Percentiles rank a stretch among this genome's conserved stretches.
phyloP scores from a whole-genome alignment of 1,140 invertebrate species.

The Metaphire vulgaris region DNA sequence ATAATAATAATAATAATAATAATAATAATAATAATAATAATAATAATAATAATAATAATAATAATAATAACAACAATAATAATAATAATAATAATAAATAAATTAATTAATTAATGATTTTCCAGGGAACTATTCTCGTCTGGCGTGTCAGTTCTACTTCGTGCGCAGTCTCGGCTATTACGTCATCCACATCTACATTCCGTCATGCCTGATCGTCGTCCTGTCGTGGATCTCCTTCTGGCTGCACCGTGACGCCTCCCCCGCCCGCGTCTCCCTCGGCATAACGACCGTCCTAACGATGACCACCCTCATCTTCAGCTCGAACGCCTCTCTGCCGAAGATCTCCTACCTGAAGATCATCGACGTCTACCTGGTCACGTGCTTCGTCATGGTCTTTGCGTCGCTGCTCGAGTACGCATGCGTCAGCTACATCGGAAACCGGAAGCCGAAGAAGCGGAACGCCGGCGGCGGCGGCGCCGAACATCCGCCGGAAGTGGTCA shows the following conservation, averaged over 20 bases:
- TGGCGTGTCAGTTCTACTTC: slow-evolving; percentile 96
- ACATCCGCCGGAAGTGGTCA: not conserved
- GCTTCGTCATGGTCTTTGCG: slow-evolving; percentile 68
- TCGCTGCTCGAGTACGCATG: slow-evolving; percentile 35
- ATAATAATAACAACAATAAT: slow-evolving; percentile 3
- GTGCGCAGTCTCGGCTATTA: slow-evolving; percentile 98
- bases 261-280: slow-evolving; percentile 33
- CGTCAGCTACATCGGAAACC: slow-evolving; percentile 29
- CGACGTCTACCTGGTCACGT: slow-evolving; percentile 94
- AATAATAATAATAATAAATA: not conserved
- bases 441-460: not conserved
- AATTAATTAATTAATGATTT: not conserved
- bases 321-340: slow-evolving; percentile 93
- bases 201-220: slow-evolving; percentile 94
- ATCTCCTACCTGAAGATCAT: slow-evolving; percentile 96
- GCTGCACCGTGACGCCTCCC: slow-evolving; percentile 24
- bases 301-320: slow-evolving; percentile 97
- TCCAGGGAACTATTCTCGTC: slow-evolving; percentile 90
- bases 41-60: slow-evolving; percentile 3
- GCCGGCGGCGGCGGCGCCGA: not conserved
- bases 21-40: slow-evolving; percentile 5
- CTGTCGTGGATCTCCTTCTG: slow-evolving; percentile 30
- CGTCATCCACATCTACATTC: slow-evolving; percentile 98
- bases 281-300: slow-evolving; percentile 95
- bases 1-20: not conserved